These are phyloP conservation scores for Andrena minutula DNA, from an alignment of 2,888 invertebrate genomes.

Conservation along the genomic window DNA sequence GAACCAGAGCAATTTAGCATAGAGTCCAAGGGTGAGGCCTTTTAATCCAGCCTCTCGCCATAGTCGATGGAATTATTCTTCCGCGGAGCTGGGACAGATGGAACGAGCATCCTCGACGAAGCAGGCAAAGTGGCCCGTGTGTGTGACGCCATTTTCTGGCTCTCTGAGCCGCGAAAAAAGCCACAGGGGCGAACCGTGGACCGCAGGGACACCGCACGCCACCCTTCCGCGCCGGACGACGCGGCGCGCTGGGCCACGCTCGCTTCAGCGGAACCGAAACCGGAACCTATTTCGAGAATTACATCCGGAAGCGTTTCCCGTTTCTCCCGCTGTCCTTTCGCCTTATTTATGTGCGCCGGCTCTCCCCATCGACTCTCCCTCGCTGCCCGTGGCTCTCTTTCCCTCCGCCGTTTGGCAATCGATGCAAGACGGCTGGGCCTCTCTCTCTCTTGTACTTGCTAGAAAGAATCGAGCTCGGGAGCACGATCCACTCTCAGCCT, in stretches of 20 bases:
- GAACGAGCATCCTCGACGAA: background rate
- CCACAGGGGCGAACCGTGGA: conserved; percentile 9
- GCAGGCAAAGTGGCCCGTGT: conserved; percentile 7
- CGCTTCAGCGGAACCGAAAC: conserved; percentile 57
- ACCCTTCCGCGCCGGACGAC: conserved; percentile 25
- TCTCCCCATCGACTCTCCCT: background rate
- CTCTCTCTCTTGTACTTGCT: background rate
- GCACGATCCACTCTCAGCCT: background rate
- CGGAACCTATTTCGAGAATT: conserved; percentile 65
- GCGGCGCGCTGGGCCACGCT: conserved; percentile 40
- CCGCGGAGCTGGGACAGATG: background rate
- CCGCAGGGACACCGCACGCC: conserved; percentile 18
- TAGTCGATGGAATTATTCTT: conserved; percentile 42
- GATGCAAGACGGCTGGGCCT: conserved; percentile 12
- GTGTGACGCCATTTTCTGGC: conserved; percentile 53
- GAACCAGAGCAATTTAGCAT: conserved; percentile 35
- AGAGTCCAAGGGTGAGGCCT: conserved; percentile 2
- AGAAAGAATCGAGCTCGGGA: background rate
- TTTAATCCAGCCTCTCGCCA: conserved; percentile 31
- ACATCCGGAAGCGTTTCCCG: conserved; percentile 54
- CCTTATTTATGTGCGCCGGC: conserved; percentile 53
- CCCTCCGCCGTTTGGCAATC: conserved; percentile 6
- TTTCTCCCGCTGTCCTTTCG: conserved; percentile 13
- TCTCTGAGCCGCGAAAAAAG: conserved; percentile 55
- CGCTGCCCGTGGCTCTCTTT: background rate